Conservation (phyloP, 1,140 invertebrate genomes). For the Eueides isabella region DNA sequence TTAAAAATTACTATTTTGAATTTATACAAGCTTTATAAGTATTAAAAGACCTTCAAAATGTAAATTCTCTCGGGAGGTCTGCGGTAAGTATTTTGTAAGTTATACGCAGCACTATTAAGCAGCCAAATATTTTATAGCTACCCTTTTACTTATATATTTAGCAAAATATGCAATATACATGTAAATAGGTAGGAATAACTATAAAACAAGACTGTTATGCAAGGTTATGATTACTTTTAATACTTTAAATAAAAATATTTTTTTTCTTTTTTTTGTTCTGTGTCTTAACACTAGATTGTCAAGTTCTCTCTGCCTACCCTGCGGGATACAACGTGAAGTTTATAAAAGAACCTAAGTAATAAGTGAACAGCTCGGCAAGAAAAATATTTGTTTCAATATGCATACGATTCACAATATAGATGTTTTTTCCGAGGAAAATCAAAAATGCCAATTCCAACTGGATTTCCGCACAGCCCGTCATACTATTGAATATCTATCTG, state of each 20-base stretch:
- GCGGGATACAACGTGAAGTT: no score
- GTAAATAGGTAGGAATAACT: no score
- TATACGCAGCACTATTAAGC: not conserved
- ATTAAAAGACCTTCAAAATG: not conserved
- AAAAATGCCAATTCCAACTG: slow-evolving; percentile 6
- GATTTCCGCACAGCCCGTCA: not conserved
- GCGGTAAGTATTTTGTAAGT: slow-evolving; percentile 2
- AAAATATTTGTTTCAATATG: slow-evolving; percentile 2
- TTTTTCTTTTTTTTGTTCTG: no score
- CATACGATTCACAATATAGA: not conserved
- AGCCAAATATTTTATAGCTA: not conserved
- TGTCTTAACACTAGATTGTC: no score
- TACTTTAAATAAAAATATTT: no score
- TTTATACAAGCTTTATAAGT: no score
- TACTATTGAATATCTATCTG: not conserved
- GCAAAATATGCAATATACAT: no score
- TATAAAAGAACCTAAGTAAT: no score
- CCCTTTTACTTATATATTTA: not conserved
- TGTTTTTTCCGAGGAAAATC: not conserved
- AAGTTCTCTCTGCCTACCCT: no score
- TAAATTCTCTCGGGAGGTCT: not conserved
- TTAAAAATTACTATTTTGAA: no score
- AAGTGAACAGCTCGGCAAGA: no score
- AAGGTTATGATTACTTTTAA: no score
- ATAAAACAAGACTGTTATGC: not conserved